phyloP scores from a whole-genome alignment of 2,888 invertebrate genomes.

The Tenthredo notha region DNA sequence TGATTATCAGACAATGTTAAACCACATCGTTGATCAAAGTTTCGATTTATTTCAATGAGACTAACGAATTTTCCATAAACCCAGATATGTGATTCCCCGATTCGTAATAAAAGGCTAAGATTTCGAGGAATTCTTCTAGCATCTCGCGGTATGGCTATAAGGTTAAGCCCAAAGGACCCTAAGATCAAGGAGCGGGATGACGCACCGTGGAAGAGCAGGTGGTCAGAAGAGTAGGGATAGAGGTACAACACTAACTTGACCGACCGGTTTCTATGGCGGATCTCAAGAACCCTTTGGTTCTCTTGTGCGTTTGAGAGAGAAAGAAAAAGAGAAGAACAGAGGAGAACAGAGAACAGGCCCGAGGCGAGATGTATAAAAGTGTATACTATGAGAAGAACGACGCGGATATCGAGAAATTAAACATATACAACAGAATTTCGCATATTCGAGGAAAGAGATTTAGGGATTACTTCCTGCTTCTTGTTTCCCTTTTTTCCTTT shows the following conservation, averaged over 20 bases:
- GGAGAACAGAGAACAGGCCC: conserved; percentile 53
- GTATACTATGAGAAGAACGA: not conserved
- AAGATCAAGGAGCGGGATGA: conserved; percentile 48
- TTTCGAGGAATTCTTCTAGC: conserved; percentile 16
- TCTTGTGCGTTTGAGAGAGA: conserved; percentile 48
- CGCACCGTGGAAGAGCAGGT: conserved; percentile 72
- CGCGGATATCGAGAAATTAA: conserved; percentile 38
- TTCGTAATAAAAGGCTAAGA: not conserved
- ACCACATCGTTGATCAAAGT: too few species aligned
- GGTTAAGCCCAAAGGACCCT: conserved; percentile 64
- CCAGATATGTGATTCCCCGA: not conserved
- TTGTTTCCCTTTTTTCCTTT: not conserved
- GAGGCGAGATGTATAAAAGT: conserved; percentile 39
- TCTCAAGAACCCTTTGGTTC: conserved; percentile 67
- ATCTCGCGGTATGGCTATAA: conserved; percentile 45
- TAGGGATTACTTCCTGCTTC: not conserved
- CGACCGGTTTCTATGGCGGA: conserved; percentile 77
- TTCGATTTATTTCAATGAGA: not conserved
- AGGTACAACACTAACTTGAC: conserved; percentile 71
- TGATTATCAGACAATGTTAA: not conserved
- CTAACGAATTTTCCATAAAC: not conserved
- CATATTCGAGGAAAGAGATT: not conserved
- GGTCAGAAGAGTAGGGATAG: conserved; percentile 69
- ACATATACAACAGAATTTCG: not conserved
- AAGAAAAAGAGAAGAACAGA: conserved; percentile 35